Conservation (phyloP, 2,888 invertebrate genomes). For the Apamea monoglypha region DNA sequence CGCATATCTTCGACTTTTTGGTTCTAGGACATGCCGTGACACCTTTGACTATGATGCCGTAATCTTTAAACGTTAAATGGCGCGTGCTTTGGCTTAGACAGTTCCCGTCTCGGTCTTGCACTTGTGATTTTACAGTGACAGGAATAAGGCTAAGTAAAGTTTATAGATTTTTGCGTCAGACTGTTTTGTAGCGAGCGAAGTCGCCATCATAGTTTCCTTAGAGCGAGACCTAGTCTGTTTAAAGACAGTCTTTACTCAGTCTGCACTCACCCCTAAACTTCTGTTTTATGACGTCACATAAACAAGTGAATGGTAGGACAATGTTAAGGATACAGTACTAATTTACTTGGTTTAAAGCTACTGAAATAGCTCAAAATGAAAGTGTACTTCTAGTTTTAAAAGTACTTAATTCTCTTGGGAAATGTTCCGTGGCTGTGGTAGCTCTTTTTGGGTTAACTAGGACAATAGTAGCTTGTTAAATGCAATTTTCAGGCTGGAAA, state of each 20-base stretch:
- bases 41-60: neutral
- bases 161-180: neutral
- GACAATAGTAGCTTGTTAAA: conserved; percentile 33
- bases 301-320: conserved; percentile 32
- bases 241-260: neutral
- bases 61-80: neutral
- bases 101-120: neutral
- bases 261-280: neutral
- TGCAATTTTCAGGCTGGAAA: conserved; percentile 25
- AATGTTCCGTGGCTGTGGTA: conserved; percentile 5
- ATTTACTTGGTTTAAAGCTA: conserved; percentile 27
- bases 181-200: neutral
- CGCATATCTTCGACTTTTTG: too few species aligned
- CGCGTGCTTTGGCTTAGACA: neutral
- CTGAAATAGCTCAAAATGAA: conserved; percentile 40
- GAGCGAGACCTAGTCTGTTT: neutral
- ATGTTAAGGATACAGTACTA: conserved; percentile 14
- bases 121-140: neutral
- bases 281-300: conserved; percentile 25
- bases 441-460: conserved; percentile 47
- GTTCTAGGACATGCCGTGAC: neutral
- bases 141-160: too few species aligned
- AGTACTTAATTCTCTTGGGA: conserved; percentile 42
- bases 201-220: neutral
- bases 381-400: conserved; percentile 43